Percentiles rank a stretch among this genome's conserved stretches.
Evolutionary conservation across 2,888 invertebrate species (phyloP).

Genomic region (Scotopteryx bipunctaria): DNA sequence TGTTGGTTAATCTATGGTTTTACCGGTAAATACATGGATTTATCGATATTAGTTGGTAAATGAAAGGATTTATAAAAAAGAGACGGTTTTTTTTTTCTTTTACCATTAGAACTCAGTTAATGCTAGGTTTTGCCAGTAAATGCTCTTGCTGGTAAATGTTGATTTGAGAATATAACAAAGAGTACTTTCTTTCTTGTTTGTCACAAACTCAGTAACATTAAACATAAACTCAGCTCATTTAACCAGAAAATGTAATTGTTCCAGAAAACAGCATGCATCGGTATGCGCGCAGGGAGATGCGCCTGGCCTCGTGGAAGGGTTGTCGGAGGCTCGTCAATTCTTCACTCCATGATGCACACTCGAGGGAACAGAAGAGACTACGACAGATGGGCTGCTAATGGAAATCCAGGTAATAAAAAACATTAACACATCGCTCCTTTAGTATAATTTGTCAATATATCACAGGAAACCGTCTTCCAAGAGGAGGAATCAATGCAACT

Average conservation of each 20-base stretch:
- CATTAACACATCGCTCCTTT: not conserved
- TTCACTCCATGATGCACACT: slow-evolving; percentile 85
- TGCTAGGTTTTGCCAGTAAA: no score
- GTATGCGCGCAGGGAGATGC: slow-evolving; percentile 89
- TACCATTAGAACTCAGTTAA: no score
- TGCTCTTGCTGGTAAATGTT: no score
- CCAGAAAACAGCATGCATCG: slow-evolving; percentile 85
- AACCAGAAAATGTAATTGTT: slow-evolving; percentile 27
- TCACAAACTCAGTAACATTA: no score
- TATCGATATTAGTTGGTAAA: no score
- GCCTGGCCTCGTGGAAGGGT: slow-evolving; percentile 93
- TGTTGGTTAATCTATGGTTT: no score
- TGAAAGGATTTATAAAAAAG: no score
- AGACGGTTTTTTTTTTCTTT: no score
- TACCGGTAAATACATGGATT: no score
- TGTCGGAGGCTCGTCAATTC: slow-evolving; percentile 86
- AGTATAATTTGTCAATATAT: not conserved
- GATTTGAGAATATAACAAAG: no score
- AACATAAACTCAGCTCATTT: no score
- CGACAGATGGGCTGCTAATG: slow-evolving; percentile 78
- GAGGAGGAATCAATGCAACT: not conserved
- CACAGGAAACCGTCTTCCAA: not conserved
- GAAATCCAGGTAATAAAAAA: slow-evolving; percentile 71
- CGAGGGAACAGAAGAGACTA: slow-evolving; percentile 82
- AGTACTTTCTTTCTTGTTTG: no score